Evolutionary conservation across 2,113 vertebrate species (phyloP).

Genomic region (Pseudorasbora parva): DNA sequence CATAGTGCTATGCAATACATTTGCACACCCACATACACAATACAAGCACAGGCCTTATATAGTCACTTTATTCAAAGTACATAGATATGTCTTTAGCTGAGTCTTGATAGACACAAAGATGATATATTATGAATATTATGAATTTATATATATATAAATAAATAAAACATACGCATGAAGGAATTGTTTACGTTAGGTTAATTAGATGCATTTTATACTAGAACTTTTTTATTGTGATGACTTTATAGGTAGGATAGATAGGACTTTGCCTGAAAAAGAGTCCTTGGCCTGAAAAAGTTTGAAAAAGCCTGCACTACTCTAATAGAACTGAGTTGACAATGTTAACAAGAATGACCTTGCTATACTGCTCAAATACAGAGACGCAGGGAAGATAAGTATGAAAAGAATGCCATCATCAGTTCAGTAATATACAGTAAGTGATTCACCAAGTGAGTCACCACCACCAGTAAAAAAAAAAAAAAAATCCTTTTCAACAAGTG

Average conservation of each 20-base stretch:
- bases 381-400: background rate
- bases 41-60: no score
- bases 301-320: background rate
- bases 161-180: no score
- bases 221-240: background rate
- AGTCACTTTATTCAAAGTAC: no score
- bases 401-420: background rate
- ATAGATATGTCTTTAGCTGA: no score
- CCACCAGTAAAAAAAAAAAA: background rate
- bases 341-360: background rate
- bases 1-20: no score
- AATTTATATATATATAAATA: no score
- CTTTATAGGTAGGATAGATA: no score
- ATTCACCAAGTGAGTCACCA: background rate
- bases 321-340: background rate
- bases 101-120: no score
- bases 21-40: no score
- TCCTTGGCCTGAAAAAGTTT: background rate
- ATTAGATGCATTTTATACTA: background rate
- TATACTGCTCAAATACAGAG: background rate
- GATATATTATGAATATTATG: no score
- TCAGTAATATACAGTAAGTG: background rate
- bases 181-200: background rate
- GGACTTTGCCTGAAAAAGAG: no score
- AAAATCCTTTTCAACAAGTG: background rate